Evolutionary conservation across 2,113 vertebrate genomes (phyloP).

Genomic region (Cololabis saira): DNA sequence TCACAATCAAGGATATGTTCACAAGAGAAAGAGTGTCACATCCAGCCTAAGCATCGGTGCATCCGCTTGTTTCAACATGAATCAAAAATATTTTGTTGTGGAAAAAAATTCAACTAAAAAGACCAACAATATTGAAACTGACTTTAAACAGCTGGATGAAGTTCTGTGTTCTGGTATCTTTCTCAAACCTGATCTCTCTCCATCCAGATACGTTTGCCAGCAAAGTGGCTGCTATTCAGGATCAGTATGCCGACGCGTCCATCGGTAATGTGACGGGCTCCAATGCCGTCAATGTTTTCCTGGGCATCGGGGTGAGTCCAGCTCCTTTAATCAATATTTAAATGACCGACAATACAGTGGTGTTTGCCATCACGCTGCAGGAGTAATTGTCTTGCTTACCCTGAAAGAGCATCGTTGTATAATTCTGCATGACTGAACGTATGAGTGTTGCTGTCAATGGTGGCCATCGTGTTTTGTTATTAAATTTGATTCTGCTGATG

Average conservation of each 20-base stretch:
- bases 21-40: too few species aligned
- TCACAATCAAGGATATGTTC: too few species aligned
- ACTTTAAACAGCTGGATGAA: too few species aligned
- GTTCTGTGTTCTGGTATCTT: not conserved
- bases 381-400: not conserved
- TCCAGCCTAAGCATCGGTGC: not conserved
- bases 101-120: not conserved
- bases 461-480: not conserved
- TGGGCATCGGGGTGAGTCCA: slow-evolving; percentile 91
- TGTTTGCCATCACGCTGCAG: slow-evolving; percentile 5
- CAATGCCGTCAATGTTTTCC: slow-evolving; percentile 98
- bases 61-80: not conserved
- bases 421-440: not conserved
- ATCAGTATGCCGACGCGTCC: slow-evolving; percentile 97
- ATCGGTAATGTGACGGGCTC: slow-evolving; percentile 98
- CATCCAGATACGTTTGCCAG: slow-evolving; percentile 95
- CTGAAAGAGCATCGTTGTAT: not conserved
- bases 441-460: not conserved
- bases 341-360: not conserved
- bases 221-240: slow-evolving; percentile 97
- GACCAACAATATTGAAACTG: not conserved
- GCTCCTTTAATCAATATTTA: not conserved
- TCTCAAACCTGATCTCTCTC: not conserved
- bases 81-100: not conserved
- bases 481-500: not conserved